Evolutionary conservation across 2,797 vertebrate species (phyloP), one percentile per base, ranked within the genome.

Genomic region (Danio albolineatus): DNA sequence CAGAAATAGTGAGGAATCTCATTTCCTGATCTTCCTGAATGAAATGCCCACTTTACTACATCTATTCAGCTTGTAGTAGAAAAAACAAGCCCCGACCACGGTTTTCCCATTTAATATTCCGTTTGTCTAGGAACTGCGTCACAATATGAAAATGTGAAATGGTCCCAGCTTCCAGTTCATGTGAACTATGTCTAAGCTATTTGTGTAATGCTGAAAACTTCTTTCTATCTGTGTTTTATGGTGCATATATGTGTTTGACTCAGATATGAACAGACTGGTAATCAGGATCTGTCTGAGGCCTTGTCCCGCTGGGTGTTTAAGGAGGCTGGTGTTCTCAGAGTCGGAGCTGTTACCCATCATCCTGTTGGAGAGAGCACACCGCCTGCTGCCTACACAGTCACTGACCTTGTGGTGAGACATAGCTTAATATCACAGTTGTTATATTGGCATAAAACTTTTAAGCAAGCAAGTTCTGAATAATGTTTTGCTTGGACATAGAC

Each of bases 231-330:
- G 39, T 7, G 13, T 4, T 64, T 17, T 61, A 5, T 70, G 14
- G 13, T 85, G 56, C 6, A 65, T 6, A 13, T 73, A 0, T 62
- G 17, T 41, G 0, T 57, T 82, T 57, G 9, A 0, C 8, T 28
- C 64, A 99, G 98, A 79, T 94, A 94, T 17, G 89, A 95, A 0
- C 94, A 95, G 90, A 98, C 96, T 0, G 97, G 97, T 17, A 99
- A 99, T 90, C 95, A 94, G 4, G 96, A 98, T 86, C 93, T 99
- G 80, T 97, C 96, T 0, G 87, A 96, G 70, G 96, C 98, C 38
- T 89, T 99, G 83, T 97, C 98, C 1, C 95, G 94, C 73, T 99
- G 98, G 98, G 98, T 99, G 85, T 99, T 99, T 90, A 99, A 99
- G 85, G 98, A 99, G 88, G 97, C 98, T 1, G 98, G 98, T 0